Base-by-base conservation (phyloP, 2,797 vertebrate genomes). In the Valencia hispanica region DNA sequence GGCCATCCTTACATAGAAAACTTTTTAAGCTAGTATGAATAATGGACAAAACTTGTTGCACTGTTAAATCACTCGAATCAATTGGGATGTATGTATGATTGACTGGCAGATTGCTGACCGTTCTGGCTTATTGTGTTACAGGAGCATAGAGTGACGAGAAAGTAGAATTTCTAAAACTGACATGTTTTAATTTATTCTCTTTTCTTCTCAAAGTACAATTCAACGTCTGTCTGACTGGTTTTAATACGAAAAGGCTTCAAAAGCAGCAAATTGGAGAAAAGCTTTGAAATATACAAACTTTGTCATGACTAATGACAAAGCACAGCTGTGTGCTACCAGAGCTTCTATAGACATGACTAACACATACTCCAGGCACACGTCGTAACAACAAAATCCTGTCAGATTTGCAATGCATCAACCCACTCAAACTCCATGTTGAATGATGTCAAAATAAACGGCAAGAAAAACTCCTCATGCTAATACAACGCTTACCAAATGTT, bases 331-430 rank as follows among this genome's bases (percentile, higher is more conserved):
- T 39, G 75, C 82, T 85, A 80, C 77, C 59, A 20, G 83, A 32
- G 53, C 84, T 82, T 87, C 80, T 79, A 32, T 59, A 68, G 59
- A 47, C 39, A 47, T 88, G 85, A 87, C 81, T 74, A 84, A 88
- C 43, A 68, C 69, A 78, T 75, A 77, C 43, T 70, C 82, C 20
- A 65, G 53, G n/a, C 39, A 0, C n/a, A 18, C 69, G 39, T 71
- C 66, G 78, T 14, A 74, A 30, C 69, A 41, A 70, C 63, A n/a
- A n/a, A n/a, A 51, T 80, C 69, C 36, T 76, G 59, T 78, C 41
- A 25, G 30, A 20, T 55, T 74, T 6, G 36, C 36, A 39, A 6
- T 39, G 36, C 3, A 39, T 39, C 3, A 6, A 39, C 36, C 36
- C 3, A 39, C 36, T 39, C 36, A 39, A 39, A 39, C 36, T 39